Evolutionary conservation across 2,113 vertebrate species (phyloP).

Genomic region (Trochalopteron elliotii): DNA sequence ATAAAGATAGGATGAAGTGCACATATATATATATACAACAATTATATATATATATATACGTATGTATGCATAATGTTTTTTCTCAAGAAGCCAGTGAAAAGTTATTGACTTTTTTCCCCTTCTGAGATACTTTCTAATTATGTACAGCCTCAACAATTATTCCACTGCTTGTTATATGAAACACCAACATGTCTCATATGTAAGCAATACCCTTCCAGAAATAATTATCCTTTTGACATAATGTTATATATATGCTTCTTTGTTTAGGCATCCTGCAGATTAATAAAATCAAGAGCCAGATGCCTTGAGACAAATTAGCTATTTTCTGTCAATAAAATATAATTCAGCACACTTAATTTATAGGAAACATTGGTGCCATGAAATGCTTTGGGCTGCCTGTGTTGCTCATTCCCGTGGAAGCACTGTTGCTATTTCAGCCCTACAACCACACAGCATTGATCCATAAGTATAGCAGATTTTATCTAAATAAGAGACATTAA

Average conservation of each 20-base stretch:
- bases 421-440: not conserved
- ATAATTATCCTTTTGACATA: conserved; percentile 22
- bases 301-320: conserved; percentile 19
- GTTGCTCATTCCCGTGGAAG: not conserved
- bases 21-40: not conserved
- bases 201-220: not conserved
- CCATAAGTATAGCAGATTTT: not conserved
- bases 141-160: not conserved
- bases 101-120: not conserved
- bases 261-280: conserved; percentile 15
- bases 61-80: not conserved
- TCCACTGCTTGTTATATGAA: not conserved
- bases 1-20: not conserved
- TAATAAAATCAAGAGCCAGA: conserved; percentile 48
- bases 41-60: no score
- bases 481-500: not conserved
- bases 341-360: conserved; percentile 34
- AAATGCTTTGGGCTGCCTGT: conserved; percentile 5
- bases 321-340: conserved; percentile 54
- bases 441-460: not conserved
- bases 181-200: not conserved
- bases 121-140: not conserved
- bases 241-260: not conserved
- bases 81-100: not conserved
- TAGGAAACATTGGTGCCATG: conserved; percentile 14